phyloP scores from a whole-genome alignment of 1,140 invertebrate genomes.

The Drosophila melanica region DNA sequence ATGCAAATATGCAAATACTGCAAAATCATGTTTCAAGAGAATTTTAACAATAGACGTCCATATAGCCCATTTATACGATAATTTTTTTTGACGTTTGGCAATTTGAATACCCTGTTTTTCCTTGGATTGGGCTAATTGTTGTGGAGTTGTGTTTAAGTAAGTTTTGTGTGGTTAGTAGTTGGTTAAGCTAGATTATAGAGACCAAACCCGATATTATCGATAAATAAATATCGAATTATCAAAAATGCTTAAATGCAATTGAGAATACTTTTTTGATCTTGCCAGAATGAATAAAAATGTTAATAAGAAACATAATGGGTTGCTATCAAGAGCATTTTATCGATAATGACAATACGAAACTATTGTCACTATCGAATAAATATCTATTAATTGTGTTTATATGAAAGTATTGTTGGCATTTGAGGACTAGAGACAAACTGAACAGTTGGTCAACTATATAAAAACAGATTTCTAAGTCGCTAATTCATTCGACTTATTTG shows the following conservation, averaged over 20 bases:
- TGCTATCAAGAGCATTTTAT: neutral
- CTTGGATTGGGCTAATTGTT: neutral
- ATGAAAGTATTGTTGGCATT: too few relatives aligned
- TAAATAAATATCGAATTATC: neutral
- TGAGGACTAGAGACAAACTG: too few relatives aligned
- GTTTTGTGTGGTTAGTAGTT: neutral
- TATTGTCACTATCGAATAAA: too few relatives aligned
- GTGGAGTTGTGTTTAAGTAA: neutral
- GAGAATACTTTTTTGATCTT: too few relatives aligned
- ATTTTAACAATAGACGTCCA: conserved; percentile 17
- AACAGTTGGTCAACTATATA: too few relatives aligned
- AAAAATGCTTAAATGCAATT: neutral
- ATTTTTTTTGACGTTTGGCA: conserved; percentile 31
- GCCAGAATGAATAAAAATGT: neutral
- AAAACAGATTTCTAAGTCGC: too few relatives aligned
- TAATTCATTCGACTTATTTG: neutral
- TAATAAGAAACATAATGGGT: neutral
- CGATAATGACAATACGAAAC: too few relatives aligned
- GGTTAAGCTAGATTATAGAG: too few relatives aligned
- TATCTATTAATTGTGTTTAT: too few relatives aligned
- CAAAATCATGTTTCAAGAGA: conserved; percentile 40
- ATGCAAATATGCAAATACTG: conserved; percentile 42
- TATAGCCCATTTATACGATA: conserved; percentile 24
- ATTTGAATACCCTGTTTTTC: conserved; percentile 30
- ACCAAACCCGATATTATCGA: neutral